Evolutionary conservation across 2,113 vertebrate genomes (phyloP).

Genomic region (Misgurnus anguillicaudatus): DNA sequence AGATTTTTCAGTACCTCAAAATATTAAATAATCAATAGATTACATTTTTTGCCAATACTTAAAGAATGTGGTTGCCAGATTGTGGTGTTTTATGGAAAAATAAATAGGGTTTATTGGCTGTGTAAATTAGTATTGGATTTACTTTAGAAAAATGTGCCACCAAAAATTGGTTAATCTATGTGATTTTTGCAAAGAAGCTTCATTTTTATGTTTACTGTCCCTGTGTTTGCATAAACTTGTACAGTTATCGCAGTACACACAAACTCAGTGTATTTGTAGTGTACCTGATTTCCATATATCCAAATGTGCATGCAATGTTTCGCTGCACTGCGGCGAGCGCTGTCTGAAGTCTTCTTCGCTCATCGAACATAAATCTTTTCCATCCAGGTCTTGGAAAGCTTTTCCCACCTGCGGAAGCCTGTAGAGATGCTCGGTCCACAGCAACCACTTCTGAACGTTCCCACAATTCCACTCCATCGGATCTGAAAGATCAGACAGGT

Average conservation of each 20-base stretch:
- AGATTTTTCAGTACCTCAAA: no score
- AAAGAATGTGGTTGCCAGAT: no score
- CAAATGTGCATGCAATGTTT: constrained; percentile 92
- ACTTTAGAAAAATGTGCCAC: no score
- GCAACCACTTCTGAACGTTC: constrained; percentile 96
- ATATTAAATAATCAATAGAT: no score
- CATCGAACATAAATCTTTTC: constrained; percentile 91
- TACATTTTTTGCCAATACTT: no score
- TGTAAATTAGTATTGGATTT: no score
- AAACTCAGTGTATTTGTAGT: background rate
- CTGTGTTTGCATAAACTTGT: background rate
- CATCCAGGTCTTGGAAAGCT: constrained; percentile 89
- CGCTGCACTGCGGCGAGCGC: constrained; percentile 84
- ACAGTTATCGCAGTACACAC: no score
- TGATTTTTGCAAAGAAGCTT: no score
- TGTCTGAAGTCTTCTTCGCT: constrained; percentile 92
- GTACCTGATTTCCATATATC: constrained; percentile 99
- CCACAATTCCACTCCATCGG: constrained; percentile 88
- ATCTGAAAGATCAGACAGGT: constrained; percentile 69
- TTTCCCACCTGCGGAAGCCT: constrained; percentile 87
- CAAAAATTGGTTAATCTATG: no score
- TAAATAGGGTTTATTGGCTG: no score
- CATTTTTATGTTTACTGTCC: no score
- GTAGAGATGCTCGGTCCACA: constrained; percentile 97
- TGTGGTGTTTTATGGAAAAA: no score